A percentile compares a stretch with the other conserved stretches of the same genome.
Evolutionary conservation across 2,888 invertebrate species (phyloP).

Genomic region (Boloria selene): DNA sequence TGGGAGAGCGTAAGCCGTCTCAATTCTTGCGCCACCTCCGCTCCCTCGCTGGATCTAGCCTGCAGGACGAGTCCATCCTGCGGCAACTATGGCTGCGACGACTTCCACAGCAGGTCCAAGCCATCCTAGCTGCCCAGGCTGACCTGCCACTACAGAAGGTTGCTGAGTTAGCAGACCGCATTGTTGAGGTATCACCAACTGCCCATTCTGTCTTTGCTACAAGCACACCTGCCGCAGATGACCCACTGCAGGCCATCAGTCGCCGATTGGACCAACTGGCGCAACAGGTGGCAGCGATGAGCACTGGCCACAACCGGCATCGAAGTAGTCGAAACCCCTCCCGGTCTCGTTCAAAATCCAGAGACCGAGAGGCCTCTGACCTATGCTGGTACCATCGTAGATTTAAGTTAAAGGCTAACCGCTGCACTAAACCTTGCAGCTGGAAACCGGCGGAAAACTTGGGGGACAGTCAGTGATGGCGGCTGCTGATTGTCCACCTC

Average conservation of each 20-base stretch:
- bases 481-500: conserved; percentile 31
- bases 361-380: too few species aligned
- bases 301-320: too few species aligned
- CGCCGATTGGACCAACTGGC: too few species aligned
- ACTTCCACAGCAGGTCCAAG: conserved; percentile 24
- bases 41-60: conserved; percentile 20
- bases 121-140: conserved; percentile 29
- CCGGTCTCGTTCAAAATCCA: too few species aligned
- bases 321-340: too few species aligned
- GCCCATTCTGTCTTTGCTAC: background rate
- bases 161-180: conserved; percentile 4
- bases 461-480: conserved; percentile 30
- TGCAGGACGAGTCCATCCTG: conserved; percentile 18
- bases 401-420: conserved; percentile 4
- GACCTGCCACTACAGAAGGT: conserved; percentile 23
- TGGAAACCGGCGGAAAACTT: conserved; percentile 28
- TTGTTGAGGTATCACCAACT: conserved; percentile 1
- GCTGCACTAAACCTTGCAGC: conserved; percentile 23
- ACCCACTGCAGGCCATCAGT: too few species aligned
- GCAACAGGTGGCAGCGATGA: too few species aligned
- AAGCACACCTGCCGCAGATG: too few species aligned
- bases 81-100: conserved; percentile 30
- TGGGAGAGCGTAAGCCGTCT: conserved; percentile 33
- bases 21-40: conserved; percentile 28
- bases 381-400: too few species aligned